Evolutionary conservation across 2,113 vertebrate genomes (phyloP), one percentile per base, ranked within the genome.

Genomic region (Ophiodon elongatus): DNA sequence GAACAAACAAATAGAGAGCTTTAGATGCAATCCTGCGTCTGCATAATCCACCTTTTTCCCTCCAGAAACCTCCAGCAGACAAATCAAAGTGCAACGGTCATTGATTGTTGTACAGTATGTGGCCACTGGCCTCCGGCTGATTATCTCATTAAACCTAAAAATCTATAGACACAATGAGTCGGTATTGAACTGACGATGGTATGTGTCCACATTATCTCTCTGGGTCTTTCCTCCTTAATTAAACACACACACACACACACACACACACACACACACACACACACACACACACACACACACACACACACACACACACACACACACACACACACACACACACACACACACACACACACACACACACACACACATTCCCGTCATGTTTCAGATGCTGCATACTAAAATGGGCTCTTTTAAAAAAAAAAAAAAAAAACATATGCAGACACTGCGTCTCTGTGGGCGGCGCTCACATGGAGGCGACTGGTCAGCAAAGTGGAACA

Each of bases 101-200:
- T 88, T 80, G 89, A 93, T 85, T 57, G 15, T 14, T 62, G 10
- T 65, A 70, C 83, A 76, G 65, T 66, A 60, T 88, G 83, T 69
- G 69, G 41, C 72, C 85, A 27, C 54, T 83, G 72, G 81, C 91
- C 86, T 74, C 37, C 9, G 87, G 90, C 76, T 75, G 59, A 68
- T 84, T 23, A 73, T 88, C 87, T 91, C 84, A 92, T 91, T 82
- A 81, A 35, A 79, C 27, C 47, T 27, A 77, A 82, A 91, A 92
- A 93, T 91, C 92, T 79, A 90, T 91, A 59, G 37, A 33, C 37
- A 81, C 21, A 31, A 45, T 87, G 52, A 87, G 68, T 50, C 85
- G 64, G 45, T 85, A 87, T 84, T 79, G 86, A 89, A 27, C 75
- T 29, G 23, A 13, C 68, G 56, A 84, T 76, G 62, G 47, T 72